Conservation (phyloP, 2,888 invertebrate species). For the Villa cingulata region DNA sequence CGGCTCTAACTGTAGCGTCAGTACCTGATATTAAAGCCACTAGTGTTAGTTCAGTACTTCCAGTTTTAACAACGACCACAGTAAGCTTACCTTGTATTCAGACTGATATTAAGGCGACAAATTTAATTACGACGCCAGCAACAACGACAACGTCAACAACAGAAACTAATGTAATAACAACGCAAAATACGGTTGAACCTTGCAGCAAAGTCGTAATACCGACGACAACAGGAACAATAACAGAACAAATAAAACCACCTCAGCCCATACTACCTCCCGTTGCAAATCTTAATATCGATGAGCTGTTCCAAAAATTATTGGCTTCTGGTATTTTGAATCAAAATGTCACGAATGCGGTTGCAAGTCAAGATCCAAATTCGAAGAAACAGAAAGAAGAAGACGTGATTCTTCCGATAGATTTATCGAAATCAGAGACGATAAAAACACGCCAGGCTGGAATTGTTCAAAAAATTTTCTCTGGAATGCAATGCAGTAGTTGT, state of each 20-base stretch:
- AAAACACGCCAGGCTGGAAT: conserved; percentile 61
- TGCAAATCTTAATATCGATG: conserved; percentile 53
- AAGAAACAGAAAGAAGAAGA: conserved; percentile 25
- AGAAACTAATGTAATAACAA: conserved; percentile 5
- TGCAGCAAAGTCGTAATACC: not conserved
- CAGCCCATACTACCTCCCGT: conserved; percentile 38
- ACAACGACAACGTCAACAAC: too few relatives aligned
- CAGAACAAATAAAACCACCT: conserved; percentile 33
- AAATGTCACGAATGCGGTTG: not conserved
- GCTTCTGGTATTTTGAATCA: conserved; percentile 62
- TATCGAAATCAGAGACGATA: conserved; percentile 55
- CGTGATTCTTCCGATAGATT: conserved; percentile 48
- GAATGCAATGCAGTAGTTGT: conserved; percentile 94
- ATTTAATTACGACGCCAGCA: not conserved
- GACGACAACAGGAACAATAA: not conserved
- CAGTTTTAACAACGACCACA: not conserved
- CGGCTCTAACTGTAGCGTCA: not conserved
- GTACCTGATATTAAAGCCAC: not conserved
- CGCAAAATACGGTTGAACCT: not conserved
- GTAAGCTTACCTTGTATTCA: not conserved
- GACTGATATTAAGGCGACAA: not conserved
- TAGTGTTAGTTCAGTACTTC: not conserved
- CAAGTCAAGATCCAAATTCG: conserved; percentile 5
- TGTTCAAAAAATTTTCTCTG: conserved; percentile 60
- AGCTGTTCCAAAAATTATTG: conserved; percentile 72